Conservation (phyloP, 2,113 vertebrate genomes). For the Leucosticte australis region DNA sequence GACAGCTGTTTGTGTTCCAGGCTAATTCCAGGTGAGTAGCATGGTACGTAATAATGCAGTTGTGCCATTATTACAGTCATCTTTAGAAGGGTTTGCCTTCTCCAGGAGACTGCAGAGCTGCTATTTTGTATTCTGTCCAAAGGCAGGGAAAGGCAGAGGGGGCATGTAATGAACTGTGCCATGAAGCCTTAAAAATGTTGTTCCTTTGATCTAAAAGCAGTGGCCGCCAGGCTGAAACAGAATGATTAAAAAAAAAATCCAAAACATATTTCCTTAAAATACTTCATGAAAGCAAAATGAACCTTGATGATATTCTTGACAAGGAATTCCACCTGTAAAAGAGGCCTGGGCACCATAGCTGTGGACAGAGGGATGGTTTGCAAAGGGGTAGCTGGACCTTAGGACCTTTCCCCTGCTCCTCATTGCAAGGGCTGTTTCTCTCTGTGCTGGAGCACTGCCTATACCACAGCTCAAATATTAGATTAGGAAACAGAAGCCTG, state of each 20-base stretch:
- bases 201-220: neutral
- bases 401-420: neutral
- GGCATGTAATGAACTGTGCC: neutral
- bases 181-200: neutral
- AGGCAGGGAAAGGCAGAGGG: neutral
- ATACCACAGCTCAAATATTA: neutral
- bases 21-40: neutral
- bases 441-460: neutral
- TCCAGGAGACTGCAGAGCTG: neutral
- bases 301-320: neutral
- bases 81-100: neutral
- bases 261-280: neutral
- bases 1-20: conserved; percentile 2
- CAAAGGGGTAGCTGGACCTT: neutral
- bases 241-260: neutral
- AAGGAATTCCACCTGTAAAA: neutral
- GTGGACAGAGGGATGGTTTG: neutral
- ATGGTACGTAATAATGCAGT: neutral
- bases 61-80: neutral
- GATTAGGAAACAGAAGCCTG: neutral
- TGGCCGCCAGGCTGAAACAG: neutral
- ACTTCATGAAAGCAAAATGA: neutral
- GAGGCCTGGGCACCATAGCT: neutral
- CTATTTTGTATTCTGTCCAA: neutral
- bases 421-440: neutral